These are phyloP conservation scores for Hephaestus fuliginosus DNA, from an alignment of 2,797 vertebrate genomes.

Conservation along the genomic window DNA sequence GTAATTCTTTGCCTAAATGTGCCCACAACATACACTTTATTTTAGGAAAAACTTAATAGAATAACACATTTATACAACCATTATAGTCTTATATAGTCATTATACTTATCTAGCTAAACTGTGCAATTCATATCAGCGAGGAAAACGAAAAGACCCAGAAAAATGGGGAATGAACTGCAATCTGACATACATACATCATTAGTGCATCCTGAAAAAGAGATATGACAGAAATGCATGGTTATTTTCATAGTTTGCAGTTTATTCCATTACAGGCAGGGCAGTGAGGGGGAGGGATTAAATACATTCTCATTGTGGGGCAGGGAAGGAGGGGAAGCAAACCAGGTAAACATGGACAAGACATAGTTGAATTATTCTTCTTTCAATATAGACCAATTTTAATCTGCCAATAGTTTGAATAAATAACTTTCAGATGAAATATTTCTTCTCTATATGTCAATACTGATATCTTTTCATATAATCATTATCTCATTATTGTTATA, in stretches of 20 bases:
- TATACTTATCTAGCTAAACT: neutral
- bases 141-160: neutral
- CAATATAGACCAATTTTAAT: slow-evolving; percentile 81
- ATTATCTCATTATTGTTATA: slow-evolving; percentile 80
- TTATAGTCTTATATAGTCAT: neutral
- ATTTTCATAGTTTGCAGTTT: slow-evolving; percentile 81
- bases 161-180: neutral
- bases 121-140: neutral
- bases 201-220: slow-evolving; percentile 25
- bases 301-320: slow-evolving; percentile 86
- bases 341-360: slow-evolving; percentile 87
- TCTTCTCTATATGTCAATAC: slow-evolving; percentile 76
- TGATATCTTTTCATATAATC: slow-evolving; percentile 83
- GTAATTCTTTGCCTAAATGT: neutral
- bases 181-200: neutral
- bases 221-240: slow-evolving; percentile 42
- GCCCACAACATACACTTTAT: neutral
- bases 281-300: slow-evolving; percentile 79
- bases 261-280: slow-evolving; percentile 86
- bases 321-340: slow-evolving; percentile 82
- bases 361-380: slow-evolving; percentile 81
- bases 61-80: neutral
- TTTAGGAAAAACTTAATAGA: neutral
- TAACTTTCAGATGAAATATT: slow-evolving; percentile 77
- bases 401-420: slow-evolving; percentile 82